Conservation (phyloP, 2,797 vertebrate genomes). For the Huso huso region DNA sequence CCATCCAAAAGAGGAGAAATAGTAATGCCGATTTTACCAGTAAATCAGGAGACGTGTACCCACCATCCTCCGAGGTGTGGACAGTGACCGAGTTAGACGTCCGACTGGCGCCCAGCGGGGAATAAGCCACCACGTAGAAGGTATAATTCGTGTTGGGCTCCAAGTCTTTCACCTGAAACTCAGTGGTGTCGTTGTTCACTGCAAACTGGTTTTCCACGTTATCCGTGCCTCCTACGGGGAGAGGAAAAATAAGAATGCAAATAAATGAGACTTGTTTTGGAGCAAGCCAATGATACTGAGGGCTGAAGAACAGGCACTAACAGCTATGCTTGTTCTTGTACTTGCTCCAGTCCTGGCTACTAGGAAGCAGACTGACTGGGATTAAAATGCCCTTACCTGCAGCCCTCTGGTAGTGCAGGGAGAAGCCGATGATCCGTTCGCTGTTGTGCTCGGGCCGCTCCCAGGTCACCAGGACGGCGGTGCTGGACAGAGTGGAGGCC, state of each 20-base stretch:
- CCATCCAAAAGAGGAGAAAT: no score
- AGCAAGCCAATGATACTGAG: no score
- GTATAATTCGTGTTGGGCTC: slow-evolving; percentile 86
- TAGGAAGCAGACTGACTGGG: neutral
- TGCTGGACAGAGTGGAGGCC: slow-evolving; percentile 77
- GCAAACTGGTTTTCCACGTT: slow-evolving; percentile 94
- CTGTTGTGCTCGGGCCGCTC: slow-evolving; percentile 83
- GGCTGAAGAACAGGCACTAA: slow-evolving; percentile 5
- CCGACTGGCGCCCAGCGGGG: slow-evolving; percentile 84
- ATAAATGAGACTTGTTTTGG: slow-evolving; percentile 13
- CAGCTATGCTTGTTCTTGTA: slow-evolving; percentile 9
- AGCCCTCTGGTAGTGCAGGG: slow-evolving; percentile 84
- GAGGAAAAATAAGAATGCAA: slow-evolving; percentile 12
- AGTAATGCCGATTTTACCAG: neutral
- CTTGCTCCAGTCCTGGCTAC: neutral
- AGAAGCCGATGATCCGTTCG: slow-evolving; percentile 94
- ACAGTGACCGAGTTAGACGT: slow-evolving; percentile 73
- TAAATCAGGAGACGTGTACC: slow-evolving; percentile 25
- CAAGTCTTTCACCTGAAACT: slow-evolving; percentile 85
- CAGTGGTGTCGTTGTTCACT: slow-evolving; percentile 91
- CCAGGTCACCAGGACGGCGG: slow-evolving; percentile 78
- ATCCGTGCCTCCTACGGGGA: slow-evolving; percentile 64
- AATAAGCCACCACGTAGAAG: slow-evolving; percentile 93
- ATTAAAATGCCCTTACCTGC: slow-evolving; percentile 53
- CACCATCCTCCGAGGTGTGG: slow-evolving; percentile 87